These are phyloP conservation scores for Ennomos fuscantarius DNA, from an alignment of 2,888 invertebrate genomes.

Conservation along the genomic window DNA sequence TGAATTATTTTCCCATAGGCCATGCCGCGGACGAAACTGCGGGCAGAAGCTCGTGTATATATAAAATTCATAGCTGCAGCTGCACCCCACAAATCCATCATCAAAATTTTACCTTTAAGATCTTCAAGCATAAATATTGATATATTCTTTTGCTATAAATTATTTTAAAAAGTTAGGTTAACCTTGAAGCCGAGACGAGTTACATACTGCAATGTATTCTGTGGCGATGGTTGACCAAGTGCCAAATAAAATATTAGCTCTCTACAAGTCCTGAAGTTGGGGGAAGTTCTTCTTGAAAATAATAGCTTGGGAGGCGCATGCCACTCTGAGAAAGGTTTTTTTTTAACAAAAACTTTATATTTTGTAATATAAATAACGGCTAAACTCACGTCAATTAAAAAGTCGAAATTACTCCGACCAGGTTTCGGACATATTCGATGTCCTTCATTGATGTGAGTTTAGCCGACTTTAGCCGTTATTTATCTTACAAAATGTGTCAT, in stretches of 20 bases:
- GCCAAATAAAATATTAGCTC: conserved; percentile 73
- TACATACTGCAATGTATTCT: conserved; percentile 12
- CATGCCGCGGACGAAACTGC: too few species aligned
- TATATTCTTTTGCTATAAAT: conserved; percentile 14
- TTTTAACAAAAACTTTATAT: too few species aligned
- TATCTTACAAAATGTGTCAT: too few species aligned
- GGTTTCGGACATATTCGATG: too few species aligned
- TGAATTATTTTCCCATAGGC: too few species aligned
- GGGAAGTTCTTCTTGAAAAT: conserved; percentile 35
- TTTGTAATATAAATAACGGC: too few species aligned
- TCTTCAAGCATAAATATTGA: conserved; percentile 26
- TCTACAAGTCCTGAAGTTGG: conserved; percentile 39
- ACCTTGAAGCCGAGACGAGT: conserved; percentile 24
- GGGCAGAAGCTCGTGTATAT: too few species aligned
- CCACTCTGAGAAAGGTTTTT: conserved; percentile 2
- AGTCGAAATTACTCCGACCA: too few species aligned
- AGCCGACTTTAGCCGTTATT: too few species aligned
- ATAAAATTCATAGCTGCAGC: background rate
- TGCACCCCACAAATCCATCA: conserved; percentile 21
- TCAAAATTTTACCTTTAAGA: conserved; percentile 20
- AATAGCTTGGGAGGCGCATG: conserved; percentile 11
- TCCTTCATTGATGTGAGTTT: too few species aligned
- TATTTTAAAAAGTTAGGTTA: conserved; percentile 23
- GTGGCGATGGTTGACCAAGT: conserved; percentile 57
- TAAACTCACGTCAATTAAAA: too few species aligned